phyloP scores from a whole-genome alignment of 2,113 vertebrate species.

The Dromas ardeola region DNA sequence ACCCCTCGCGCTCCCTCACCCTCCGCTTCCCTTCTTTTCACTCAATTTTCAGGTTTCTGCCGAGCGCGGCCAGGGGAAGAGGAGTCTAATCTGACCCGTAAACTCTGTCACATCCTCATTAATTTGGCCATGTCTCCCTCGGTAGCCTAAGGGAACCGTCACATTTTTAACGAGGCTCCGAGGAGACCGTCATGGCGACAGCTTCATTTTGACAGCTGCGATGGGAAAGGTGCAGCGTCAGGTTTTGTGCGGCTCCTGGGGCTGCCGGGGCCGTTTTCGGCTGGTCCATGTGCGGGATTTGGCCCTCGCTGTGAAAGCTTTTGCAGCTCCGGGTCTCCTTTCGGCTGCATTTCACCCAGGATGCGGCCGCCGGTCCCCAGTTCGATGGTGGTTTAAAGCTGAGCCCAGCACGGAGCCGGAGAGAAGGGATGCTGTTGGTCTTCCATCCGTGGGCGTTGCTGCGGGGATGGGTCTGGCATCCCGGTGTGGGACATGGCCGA shows the following conservation, averaged over 20 bases:
- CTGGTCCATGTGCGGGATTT: accelerated
- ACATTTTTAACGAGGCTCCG: slow-evolving; percentile 44
- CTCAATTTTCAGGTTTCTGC: neutral
- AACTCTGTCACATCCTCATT: slow-evolving; percentile 56
- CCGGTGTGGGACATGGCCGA: accelerated
- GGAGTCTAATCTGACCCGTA: neutral
- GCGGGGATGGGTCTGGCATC: accelerated
- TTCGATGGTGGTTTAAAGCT: neutral
- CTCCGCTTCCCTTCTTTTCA: neutral
- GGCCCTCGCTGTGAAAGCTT: accelerated
- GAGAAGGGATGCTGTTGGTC: neutral
- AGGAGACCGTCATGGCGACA: neutral
- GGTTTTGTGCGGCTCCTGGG: neutral
- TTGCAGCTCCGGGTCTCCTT: accelerated
- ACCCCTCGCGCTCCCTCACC: neutral
- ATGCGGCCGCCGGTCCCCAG: accelerated
- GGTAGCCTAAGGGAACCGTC: slow-evolving; percentile 53
- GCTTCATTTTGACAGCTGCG: slow-evolving; percentile 52
- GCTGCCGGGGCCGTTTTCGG: accelerated
- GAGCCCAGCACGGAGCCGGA: accelerated
- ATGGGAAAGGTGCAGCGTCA: slow-evolving; percentile 31
- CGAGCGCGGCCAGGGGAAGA: neutral
- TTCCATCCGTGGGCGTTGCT: accelerated
- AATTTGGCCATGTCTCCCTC: slow-evolving; percentile 28
- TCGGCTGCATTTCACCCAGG: accelerated